These are phyloP conservation scores for Protonibea diacanthus DNA, from an alignment of 2,797 vertebrate species.

Conservation along the genomic window DNA sequence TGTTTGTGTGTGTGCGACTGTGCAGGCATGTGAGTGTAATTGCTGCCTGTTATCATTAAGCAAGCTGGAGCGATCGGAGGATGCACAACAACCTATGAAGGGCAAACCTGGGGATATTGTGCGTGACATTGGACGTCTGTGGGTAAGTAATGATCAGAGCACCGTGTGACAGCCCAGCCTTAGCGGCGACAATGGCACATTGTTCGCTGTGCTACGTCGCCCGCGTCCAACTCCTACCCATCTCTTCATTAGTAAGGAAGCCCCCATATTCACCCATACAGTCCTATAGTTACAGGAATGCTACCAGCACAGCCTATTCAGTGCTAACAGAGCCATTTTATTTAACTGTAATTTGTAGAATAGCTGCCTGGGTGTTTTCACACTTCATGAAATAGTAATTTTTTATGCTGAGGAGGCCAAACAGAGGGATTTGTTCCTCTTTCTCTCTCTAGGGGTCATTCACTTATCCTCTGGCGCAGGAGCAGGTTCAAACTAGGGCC, in stretches of 20 bases:
- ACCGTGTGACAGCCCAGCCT: conserved; percentile 68
- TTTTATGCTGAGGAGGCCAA: conserved; percentile 60
- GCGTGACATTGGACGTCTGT: conserved; percentile 80
- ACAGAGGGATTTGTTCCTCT: conserved; percentile 56
- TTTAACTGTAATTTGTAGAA: conserved; percentile 65
- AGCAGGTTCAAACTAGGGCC: conserved; percentile 76
- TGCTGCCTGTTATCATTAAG: conserved; percentile 78
- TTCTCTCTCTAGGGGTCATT: conserved; percentile 65
- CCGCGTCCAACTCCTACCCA: conserved; percentile 51
- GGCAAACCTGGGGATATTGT: conserved; percentile 81
- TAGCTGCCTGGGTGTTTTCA: conserved; percentile 62
- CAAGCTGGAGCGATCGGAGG: conserved; percentile 63
- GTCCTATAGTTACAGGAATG: conserved; percentile 20
- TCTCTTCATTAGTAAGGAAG: conserved; percentile 73
- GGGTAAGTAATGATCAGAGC: conserved; percentile 82
- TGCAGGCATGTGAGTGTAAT: conserved; percentile 66
- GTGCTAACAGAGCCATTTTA: conserved; percentile 52
- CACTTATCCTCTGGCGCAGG: conserved; percentile 54
- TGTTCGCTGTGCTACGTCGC: conserved; percentile 64
- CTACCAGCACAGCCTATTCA: conserved; percentile 36
- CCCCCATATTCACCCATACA: conserved; percentile 36
- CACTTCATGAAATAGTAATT: conserved; percentile 55
- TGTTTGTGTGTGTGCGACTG: conserved; percentile 48
- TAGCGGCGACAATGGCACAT: conserved; percentile 65
- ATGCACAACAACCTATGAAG: conserved; percentile 82